A percentile compares a stretch with the other conserved stretches of the same genome.
Conservation (phyloP, 37 sponge, comb jelly and placozoan species). For the Haliclona indistincta region DNA sequence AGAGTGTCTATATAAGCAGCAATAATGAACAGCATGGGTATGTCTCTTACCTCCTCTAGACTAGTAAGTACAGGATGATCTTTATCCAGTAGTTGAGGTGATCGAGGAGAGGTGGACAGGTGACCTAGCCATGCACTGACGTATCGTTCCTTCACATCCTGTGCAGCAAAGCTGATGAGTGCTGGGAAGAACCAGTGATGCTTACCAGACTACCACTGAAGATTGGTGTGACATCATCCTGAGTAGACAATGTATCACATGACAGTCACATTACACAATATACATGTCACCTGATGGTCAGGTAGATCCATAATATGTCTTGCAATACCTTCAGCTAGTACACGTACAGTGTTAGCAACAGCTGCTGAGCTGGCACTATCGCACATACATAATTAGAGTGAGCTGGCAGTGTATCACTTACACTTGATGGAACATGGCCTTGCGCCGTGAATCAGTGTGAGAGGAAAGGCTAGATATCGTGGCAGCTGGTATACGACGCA, state of each 20-base stretch:
- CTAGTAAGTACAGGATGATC: conserved; percentile 66
- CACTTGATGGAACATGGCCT: conserved; percentile 52
- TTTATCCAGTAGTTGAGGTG: conserved; percentile 71
- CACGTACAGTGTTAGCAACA: conserved; percentile 53
- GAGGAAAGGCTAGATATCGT: conserved; percentile 63
- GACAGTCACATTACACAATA: too few relatives aligned
- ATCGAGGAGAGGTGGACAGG: conserved; percentile 59
- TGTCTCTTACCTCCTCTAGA: conserved; percentile 62
- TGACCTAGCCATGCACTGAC: conserved; percentile 37
- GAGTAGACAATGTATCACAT: too few relatives aligned
- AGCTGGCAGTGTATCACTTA: background rate
- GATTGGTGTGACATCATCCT: too few relatives aligned
- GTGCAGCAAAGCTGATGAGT: too few relatives aligned
- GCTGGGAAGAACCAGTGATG: too few relatives aligned
- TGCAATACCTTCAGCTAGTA: conserved; percentile 76
- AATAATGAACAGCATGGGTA: background rate
- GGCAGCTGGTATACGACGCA: conserved; percentile 80
- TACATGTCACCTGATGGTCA: too few relatives aligned
- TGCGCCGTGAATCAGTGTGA: conserved; percentile 35
- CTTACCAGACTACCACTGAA: too few relatives aligned
- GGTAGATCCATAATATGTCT: conserved; percentile 72
- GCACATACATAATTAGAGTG: background rate
- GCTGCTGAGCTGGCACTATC: background rate
- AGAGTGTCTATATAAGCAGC: conserved; percentile 37
- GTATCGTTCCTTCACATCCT: conserved; percentile 22